Conservation (phyloP, 1,140 invertebrate species). For the Atopsyche davidsoni region DNA sequence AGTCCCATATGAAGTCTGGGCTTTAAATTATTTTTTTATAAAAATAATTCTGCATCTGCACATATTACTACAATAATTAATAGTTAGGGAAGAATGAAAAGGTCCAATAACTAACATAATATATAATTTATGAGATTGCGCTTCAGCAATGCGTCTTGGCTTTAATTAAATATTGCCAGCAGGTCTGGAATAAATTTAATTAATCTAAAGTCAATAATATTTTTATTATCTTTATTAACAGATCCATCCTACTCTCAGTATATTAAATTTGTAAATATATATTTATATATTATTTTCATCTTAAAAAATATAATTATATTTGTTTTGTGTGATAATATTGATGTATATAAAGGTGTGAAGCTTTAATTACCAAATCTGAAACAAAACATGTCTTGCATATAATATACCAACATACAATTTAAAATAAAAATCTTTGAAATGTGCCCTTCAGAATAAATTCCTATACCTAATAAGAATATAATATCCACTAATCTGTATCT, state of each 20-base stretch:
- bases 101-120: no score
- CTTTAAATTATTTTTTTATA: no score
- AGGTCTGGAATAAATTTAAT: not conserved
- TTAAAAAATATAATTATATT: slow-evolving; percentile 10
- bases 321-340: slow-evolving; percentile 17
- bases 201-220: not conserved
- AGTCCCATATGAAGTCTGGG: no score
- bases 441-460: slow-evolving; percentile 7
- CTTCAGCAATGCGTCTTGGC: no score
- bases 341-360: slow-evolving; percentile 23
- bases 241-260: not conserved
- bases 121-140: no score
- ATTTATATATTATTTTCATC: slow-evolving; percentile 9
- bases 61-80: no score
- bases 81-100: no score
- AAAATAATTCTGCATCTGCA: no score
- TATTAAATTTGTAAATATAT: no score
- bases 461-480: no score
- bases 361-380: slow-evolving; percentile 18
- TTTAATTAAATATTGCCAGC: no score
- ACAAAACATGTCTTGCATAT: slow-evolving; percentile 2
- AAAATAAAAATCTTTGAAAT: not conserved
- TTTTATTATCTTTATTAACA: not conserved
- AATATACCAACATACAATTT: slow-evolving; percentile 2
- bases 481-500: no score